Evolutionary conservation across 2,888 invertebrate species (phyloP).

Genomic region (Leptopilina drosophilae): DNA sequence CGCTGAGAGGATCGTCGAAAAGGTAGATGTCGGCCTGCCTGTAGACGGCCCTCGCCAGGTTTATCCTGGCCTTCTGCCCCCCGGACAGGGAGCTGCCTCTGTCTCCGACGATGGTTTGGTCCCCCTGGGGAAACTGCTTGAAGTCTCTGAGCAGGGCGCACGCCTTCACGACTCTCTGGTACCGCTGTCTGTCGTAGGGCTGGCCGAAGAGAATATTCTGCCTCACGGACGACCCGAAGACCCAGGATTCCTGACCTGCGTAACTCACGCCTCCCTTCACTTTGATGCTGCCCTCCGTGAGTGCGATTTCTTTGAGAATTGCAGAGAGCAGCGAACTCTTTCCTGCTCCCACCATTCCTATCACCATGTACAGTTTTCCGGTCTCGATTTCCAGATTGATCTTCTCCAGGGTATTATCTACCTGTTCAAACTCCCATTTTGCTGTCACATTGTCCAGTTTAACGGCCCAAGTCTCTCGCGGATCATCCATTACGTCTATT

Average conservation of each 20-base stretch:
- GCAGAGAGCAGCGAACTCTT: conserved; percentile 85
- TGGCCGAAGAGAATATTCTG: conserved; percentile 92
- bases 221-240: conserved; percentile 86
- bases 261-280: conserved; percentile 85
- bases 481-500: conserved; percentile 40
- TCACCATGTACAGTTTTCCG: conserved; percentile 83
- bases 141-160: conserved; percentile 78
- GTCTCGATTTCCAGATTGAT: conserved; percentile 79
- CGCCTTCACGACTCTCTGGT: conserved; percentile 77
- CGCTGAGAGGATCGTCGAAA: conserved; percentile 89
- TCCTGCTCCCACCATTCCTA: conserved; percentile 87
- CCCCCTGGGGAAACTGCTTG: conserved; percentile 82
- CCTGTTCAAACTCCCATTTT: conserved; percentile 79
- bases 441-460: conserved; percentile 71
- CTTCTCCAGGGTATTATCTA: conserved; percentile 78
- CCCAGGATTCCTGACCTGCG: conserved; percentile 92
- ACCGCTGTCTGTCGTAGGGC: conserved; percentile 81
- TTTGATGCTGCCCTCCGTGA: conserved; percentile 80
- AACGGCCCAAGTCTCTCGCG: conserved; percentile 47
- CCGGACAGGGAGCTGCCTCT: conserved; percentile 85
- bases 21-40: conserved; percentile 88
- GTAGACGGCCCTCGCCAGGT: conserved; percentile 86
- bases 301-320: conserved; percentile 85
- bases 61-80: conserved; percentile 87
- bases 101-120: conserved; percentile 85